Conservation (phyloP, 2,113 vertebrate genomes). For the Natator depressus region DNA sequence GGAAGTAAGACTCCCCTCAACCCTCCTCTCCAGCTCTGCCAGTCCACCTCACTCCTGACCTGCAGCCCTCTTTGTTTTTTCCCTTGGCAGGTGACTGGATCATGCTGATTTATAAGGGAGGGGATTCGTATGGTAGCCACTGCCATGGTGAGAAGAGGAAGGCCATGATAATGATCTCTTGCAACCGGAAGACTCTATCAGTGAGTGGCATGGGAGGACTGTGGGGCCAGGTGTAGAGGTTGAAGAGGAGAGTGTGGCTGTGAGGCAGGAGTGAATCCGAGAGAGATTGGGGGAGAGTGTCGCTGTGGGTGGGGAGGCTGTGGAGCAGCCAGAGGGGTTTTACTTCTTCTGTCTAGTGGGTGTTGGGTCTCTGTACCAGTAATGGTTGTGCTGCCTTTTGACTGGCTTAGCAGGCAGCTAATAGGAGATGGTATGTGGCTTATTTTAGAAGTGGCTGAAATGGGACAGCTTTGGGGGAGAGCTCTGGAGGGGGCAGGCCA, state of each 20-base stretch:
- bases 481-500: background rate
- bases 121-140: conserved; percentile 83
- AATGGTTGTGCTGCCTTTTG: background rate
- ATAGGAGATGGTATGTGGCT: background rate
- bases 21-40: background rate
- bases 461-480: too few relatives aligned
- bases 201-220: conserved; percentile 73
- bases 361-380: background rate
- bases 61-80: background rate
- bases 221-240: background rate
- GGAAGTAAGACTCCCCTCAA: conserved; percentile 84
- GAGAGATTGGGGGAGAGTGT: background rate
- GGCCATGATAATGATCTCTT: conserved; percentile 93
- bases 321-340: background rate
- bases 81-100: conserved; percentile 90
- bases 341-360: background rate
- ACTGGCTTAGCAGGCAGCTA: background rate
- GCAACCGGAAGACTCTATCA: conserved; percentile 76
- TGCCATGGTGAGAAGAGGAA: conserved; percentile 84
- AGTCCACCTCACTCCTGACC: background rate
- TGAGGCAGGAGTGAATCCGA: background rate
- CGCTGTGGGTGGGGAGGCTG: background rate
- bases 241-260: background rate
- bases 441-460: background rate
- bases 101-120: conserved; percentile 88